These are phyloP conservation scores for Epinephelus moara DNA, from an alignment of 2,113 vertebrate species.

Conservation along the genomic window DNA sequence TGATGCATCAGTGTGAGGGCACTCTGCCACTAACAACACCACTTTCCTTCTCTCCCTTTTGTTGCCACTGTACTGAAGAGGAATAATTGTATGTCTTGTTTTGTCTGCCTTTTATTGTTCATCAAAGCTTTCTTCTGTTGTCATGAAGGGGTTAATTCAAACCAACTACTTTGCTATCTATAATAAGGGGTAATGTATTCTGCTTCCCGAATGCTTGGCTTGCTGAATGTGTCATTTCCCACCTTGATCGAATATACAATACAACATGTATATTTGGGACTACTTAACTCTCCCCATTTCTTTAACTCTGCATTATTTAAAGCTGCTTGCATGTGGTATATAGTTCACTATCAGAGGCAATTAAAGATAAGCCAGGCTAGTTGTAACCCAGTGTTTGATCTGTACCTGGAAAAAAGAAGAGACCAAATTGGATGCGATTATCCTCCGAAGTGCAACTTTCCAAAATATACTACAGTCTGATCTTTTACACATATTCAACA, in stretches of 20 bases:
- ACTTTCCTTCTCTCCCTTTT: slow-evolving; percentile 52
- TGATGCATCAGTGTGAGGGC: slow-evolving; percentile 43
- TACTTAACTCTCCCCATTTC: slow-evolving; percentile 33
- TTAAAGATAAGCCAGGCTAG: slow-evolving; percentile 31
- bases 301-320: slow-evolving; percentile 55
- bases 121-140: slow-evolving; percentile 80
- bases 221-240: slow-evolving; percentile 77
- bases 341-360: slow-evolving; percentile 39
- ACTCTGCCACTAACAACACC: slow-evolving; percentile 56
- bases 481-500: slow-evolving; percentile 38
- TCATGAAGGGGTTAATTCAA: slow-evolving; percentile 82
- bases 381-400: slow-evolving; percentile 45
- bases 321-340: slow-evolving; percentile 65
- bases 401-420: slow-evolving; percentile 14
- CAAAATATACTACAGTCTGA: slow-evolving; percentile 26
- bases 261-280: slow-evolving; percentile 81
- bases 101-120: slow-evolving; percentile 78
- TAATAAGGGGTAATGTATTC: slow-evolving; percentile 85
- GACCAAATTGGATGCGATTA: slow-evolving; percentile 7
- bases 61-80: slow-evolving; percentile 52
- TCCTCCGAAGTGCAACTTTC: slow-evolving; percentile 30
- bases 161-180: slow-evolving; percentile 79
- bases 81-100: slow-evolving; percentile 79
- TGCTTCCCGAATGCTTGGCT: slow-evolving; percentile 80
- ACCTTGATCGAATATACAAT: slow-evolving; percentile 80